Evolutionary conservation across 2,888 invertebrate species (phyloP).

Genomic region (Dendrolimus houi): DNA sequence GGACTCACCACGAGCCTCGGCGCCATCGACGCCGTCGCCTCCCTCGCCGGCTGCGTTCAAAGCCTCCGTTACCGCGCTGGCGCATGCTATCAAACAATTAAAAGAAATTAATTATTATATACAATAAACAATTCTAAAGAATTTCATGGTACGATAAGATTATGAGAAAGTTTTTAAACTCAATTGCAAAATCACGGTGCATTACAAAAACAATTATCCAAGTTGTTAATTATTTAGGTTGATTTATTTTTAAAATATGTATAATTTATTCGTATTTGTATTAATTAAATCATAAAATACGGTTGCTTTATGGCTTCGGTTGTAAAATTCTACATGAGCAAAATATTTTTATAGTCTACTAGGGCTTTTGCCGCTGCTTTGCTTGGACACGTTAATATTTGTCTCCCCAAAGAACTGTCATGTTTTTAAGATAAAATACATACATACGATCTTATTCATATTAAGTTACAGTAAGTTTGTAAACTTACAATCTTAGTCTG

Average conservation of each 20-base stretch:
- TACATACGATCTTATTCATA: too few relatives aligned
- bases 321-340: neutral
- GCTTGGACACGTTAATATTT: too few relatives aligned
- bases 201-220: constrained; percentile 1
- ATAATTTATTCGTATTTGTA: neutral
- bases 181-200: neutral
- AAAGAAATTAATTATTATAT: too few relatives aligned
- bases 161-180: too few relatives aligned
- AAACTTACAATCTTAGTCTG: too few relatives aligned
- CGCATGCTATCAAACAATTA: constrained; percentile 45
- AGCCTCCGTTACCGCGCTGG: constrained; percentile 63
- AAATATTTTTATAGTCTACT: too few relatives aligned
- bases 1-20: constrained; percentile 82
- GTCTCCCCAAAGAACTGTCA: too few relatives aligned
- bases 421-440: too few relatives aligned
- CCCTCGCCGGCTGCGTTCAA: constrained; percentile 52
- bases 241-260: neutral
- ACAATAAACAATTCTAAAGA: too few relatives aligned
- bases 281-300: neutral
- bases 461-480: too few relatives aligned
- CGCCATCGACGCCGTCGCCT: constrained; percentile 27
- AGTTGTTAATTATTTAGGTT: neutral
- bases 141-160: too few relatives aligned
- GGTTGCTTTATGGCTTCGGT: neutral
- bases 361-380: too few relatives aligned